A percentile compares a stretch with the other conserved stretches of the same genome.
Conservation (phyloP, 1,140 invertebrate species). For the Orius laevigatus region DNA sequence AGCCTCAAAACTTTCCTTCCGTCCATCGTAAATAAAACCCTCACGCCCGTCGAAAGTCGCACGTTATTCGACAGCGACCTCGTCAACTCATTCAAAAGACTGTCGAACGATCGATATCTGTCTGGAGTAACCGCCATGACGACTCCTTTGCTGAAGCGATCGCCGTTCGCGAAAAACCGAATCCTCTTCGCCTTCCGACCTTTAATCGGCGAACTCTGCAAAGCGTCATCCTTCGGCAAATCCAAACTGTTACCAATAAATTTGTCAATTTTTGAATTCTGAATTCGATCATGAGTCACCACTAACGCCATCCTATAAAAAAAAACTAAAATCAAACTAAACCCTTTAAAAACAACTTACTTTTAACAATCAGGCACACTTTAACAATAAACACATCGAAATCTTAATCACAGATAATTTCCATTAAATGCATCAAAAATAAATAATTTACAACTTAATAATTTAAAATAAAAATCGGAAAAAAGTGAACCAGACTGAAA, state of each 20-base stretch:
- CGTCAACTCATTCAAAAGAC: constrained; percentile 79
- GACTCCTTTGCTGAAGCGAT: constrained; percentile 68
- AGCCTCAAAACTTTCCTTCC: constrained; percentile 64
- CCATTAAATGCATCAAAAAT: too few relatives aligned
- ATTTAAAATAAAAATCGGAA: too few relatives aligned
- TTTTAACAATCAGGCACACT: too few relatives aligned
- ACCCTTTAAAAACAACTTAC: too few relatives aligned
- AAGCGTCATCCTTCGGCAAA: constrained; percentile 20
- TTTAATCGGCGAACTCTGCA: constrained; percentile 21
- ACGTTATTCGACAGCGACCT: constrained; percentile 65
- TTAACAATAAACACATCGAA: too few relatives aligned
- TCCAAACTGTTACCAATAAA: constrained; percentile 12
- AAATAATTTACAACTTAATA: too few relatives aligned
- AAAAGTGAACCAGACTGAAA: too few relatives aligned
- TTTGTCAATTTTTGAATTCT: not conserved
- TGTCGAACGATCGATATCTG: constrained; percentile 78
- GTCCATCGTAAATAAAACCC: constrained; percentile 73
- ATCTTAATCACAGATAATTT: too few relatives aligned
- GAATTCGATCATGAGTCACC: not conserved
- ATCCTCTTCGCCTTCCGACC: constrained; percentile 77
- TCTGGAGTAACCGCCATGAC: constrained; percentile 82
- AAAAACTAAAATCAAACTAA: too few relatives aligned
- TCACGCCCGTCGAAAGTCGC: constrained; percentile 75
- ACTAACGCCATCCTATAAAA: too few relatives aligned
- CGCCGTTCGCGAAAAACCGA: constrained; percentile 87